Evolutionary conservation across 2,797 vertebrate genomes (phyloP), one percentile per base, ranked within the genome.

Genomic region (Pseudomugil gertrudae): DNA sequence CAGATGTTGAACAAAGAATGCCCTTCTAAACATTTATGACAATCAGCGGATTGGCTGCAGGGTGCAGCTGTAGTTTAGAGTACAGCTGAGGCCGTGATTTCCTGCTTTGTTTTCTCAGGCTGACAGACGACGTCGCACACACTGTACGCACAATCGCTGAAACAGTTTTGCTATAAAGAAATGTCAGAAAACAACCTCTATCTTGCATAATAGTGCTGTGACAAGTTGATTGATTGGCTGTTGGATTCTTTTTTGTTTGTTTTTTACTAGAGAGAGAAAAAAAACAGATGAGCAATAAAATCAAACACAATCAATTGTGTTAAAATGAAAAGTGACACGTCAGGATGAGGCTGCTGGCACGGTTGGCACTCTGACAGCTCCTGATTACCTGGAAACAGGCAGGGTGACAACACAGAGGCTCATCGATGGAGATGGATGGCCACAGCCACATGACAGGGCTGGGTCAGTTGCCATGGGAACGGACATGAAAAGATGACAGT

Each of bases 1-100:
- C 87, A 91, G 88, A 91, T 91, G 90, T 79, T 82, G 76, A 33
- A 68, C 58, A 54, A 60, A 79, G 69, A 79, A 70, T 58, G 36
- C 57, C 69, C 75, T 81, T 72, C 76, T 78, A 83, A 90, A 87
- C 86, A 77, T 85, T 83, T 63, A 75, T 38, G 78, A 71, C 54
- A 19, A 58, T 72, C 70, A 78, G 67, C 47, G 60, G 85, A 81
- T 72, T 68, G 66, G 72, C 79, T 59, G 55, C 0, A 19, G 48
- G 68, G 63, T 54, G 2, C 82, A 87, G 87, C 80, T 88, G 88
- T 80, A 80, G 77, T 67, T 84, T 38, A 54, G 61, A 82, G 74
- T 19, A 47, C 57, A 63, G 57, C 64, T 55, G 74, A 75, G 69
- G 63, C 27, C 30, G 35, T 26, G 55, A 60, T 74, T 71, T 71